Evolutionary conservation across 1,140 invertebrate genomes (phyloP), one percentile per base, ranked within the genome.

Genomic region (Heliconius congener): DNA sequence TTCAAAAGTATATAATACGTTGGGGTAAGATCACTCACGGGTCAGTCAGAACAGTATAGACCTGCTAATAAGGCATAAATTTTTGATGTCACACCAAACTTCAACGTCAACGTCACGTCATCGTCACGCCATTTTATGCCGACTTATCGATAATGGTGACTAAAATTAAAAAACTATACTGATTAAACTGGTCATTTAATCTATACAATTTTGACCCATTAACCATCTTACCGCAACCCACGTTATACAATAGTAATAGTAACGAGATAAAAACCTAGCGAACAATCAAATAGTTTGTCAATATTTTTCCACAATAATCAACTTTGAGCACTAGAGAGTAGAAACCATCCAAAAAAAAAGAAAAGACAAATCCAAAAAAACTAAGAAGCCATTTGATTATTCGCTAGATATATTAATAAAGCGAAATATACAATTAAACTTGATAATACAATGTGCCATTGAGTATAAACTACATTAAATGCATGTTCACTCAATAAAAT

Each of bases 381-480:
- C 5, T 66, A 13, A 66, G 3, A 66, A 27, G 0, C 11, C 4
- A 27, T 66, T 66, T 30, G 23, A 66, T 66, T 66, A 27, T 66
- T 27, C n/a, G 27, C 23, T 6, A 27, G 60, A 76, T 78, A 78
- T 19, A 79, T 82, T 76, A 77, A 74, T 81, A 73, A 82, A 85
- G 81, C 76, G 71, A 74, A 74, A 82, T 74, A 79, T 81, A 81
- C 81, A 81, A 77, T 52, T 71, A 81, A 77, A 77, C 74, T 82
- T 71, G 74, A 81, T 77, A 77, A 77, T 81, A 81, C 76, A 81
- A 73, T 77, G 74, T 57, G 73, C 79, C 77, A 57, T 73, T 90
- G 89, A 92, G 90, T 84, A 87, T 83, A 86, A 84, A 86, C 87
- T 89, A 93, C 88, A 90, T 91, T 91, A 91, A 93, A 93, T 93